Conservation (phyloP, 2,113 vertebrate species). For the Mustela nigripes region DNA sequence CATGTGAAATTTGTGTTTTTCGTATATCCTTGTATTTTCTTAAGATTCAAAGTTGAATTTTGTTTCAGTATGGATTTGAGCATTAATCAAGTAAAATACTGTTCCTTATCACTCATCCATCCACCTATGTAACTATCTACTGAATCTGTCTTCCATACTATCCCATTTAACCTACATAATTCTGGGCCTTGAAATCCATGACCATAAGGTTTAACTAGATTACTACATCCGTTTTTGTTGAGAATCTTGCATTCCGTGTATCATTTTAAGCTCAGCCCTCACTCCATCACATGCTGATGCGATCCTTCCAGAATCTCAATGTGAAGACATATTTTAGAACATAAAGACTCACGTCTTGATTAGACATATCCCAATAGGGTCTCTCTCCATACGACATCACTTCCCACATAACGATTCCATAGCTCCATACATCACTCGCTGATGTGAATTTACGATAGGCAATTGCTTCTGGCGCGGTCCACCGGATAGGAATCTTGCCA, state of each 20-base stretch:
- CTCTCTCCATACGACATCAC: slow-evolving; percentile 99
- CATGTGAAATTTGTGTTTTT: slow-evolving; percentile 65
- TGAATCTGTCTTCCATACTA: not conserved
- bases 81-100: not conserved
- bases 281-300: not conserved
- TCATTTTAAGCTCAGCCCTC: not conserved
- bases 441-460: slow-evolving; percentile 99
- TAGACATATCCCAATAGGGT: slow-evolving; percentile 99
- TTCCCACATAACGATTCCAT: slow-evolving; percentile 99
- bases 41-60: slow-evolving; percentile 19
- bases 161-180: not conserved
- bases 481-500: slow-evolving; percentile 98
- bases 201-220: not conserved
- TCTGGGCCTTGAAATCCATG: not conserved
- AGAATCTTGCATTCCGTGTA: not conserved
- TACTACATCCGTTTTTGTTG: not conserved
- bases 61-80: not conserved
- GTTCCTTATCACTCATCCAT: not conserved
- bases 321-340: slow-evolving; percentile 47
- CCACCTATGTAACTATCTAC: not conserved
- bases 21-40: slow-evolving; percentile 33
- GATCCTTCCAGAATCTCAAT: not conserved
- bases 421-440: slow-evolving; percentile 98
- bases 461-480: slow-evolving; percentile 98
- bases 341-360: slow-evolving; percentile 94